phyloP scores from a whole-genome alignment of 2,888 invertebrate genomes.

The Elgonia sp. region DNA sequence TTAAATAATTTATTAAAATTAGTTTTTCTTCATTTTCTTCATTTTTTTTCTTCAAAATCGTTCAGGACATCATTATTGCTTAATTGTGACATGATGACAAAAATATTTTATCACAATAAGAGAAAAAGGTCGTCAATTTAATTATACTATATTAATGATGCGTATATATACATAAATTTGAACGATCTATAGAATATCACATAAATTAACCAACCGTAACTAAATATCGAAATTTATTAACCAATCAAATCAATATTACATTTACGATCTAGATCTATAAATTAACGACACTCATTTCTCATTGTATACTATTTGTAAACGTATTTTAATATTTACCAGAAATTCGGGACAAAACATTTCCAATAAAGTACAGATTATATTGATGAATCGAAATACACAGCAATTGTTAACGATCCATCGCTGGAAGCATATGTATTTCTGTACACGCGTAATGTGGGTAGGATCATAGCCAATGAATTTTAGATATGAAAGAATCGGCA shows the following conservation, averaged over 20 bases:
- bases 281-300: not conserved
- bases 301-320: not conserved
- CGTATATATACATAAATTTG: not conserved
- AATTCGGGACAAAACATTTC: no score
- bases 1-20: no score
- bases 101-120: not conserved
- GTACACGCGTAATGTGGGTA: no score
- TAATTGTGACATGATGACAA: not conserved
- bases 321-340: no score
- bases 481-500: no score
- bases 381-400: no score
- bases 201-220: slow-evolving; percentile 8
- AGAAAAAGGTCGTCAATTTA: slow-evolving; percentile 5
- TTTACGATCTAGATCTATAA: slow-evolving; percentile 16
- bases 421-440: no score
- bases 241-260: slow-evolving; percentile 16
- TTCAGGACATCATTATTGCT: not conserved
- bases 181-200: slow-evolving; percentile 5
- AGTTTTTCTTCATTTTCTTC: no score
- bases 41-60: no score
- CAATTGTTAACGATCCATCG: no score
- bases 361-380: no score
- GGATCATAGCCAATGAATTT: no score
- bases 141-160: not conserved
- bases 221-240: slow-evolving; percentile 11